Evolutionary conservation across 2,113 vertebrate species (phyloP).

Genomic region (Coptodon bakossiorum): DNA sequence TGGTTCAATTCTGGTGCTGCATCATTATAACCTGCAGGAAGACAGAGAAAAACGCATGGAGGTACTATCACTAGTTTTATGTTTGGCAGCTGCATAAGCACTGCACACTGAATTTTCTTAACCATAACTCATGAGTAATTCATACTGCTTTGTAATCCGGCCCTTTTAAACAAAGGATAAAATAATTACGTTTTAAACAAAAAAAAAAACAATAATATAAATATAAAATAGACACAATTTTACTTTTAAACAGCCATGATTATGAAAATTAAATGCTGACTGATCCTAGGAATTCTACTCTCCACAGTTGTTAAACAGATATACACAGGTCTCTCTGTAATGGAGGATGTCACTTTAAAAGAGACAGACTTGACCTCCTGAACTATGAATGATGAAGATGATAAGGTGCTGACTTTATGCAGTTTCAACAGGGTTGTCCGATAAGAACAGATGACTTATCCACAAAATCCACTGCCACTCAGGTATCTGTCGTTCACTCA

Average conservation of each 20-base stretch:
- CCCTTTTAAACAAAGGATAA: background rate
- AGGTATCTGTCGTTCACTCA: background rate
- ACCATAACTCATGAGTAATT: background rate
- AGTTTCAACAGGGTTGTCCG: background rate
- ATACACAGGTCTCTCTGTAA: background rate
- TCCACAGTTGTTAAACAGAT: background rate
- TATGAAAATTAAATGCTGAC: background rate
- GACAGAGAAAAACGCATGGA: background rate
- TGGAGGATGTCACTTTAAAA: background rate
- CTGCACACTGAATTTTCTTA: background rate
- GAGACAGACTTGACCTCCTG: background rate
- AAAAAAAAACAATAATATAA: background rate
- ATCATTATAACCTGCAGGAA: background rate
- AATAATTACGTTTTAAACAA: background rate
- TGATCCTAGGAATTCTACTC: background rate
- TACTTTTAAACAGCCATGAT: background rate
- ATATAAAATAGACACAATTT: background rate
- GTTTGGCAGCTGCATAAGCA: background rate
- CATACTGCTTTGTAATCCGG: background rate
- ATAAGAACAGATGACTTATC: background rate
- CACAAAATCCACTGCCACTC: background rate
- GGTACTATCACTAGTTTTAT: background rate
- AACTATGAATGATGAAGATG: background rate
- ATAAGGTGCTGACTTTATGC: background rate
- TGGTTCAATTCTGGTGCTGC: background rate